Percentiles rank a stretch among this genome's conserved stretches.
phyloP scores from a whole-genome alignment of 2,113 vertebrate species.

The Nerophis ophidion region DNA sequence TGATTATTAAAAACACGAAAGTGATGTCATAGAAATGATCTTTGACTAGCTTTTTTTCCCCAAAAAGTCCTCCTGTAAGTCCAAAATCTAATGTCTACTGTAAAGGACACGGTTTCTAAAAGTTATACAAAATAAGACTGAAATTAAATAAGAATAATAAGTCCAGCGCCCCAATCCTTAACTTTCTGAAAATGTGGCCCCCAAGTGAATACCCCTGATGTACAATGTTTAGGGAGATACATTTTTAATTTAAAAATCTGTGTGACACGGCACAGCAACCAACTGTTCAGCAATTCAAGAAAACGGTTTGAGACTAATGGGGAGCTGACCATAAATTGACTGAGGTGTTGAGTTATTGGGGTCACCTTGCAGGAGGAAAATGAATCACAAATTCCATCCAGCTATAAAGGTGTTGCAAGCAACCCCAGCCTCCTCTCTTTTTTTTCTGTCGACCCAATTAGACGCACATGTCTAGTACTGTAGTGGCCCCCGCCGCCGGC shows the following conservation, averaged over 20 bases:
- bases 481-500: constrained; percentile 58
- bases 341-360: constrained; percentile 76
- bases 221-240: background rate
- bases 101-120: no score
- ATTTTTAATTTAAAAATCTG: constrained; percentile 29
- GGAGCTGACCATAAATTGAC: constrained; percentile 72
- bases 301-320: constrained; percentile 61
- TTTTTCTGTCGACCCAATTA: constrained; percentile 78
- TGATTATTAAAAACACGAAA: no score
- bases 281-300: constrained; percentile 64
- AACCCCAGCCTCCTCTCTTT: constrained; percentile 66
- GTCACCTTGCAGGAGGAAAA: constrained; percentile 78
- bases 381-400: constrained; percentile 63
- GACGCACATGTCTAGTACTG: constrained; percentile 68
- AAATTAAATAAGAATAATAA: no score
- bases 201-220: no score
- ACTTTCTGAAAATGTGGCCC: no score
- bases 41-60: no score
- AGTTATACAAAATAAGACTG: no score
- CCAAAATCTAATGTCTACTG: no score
- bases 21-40: no score
- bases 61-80: no score
- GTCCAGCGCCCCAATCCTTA: no score
- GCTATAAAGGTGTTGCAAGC: constrained; percentile 69
- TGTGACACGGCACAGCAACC: constrained; percentile 48